These are phyloP conservation scores for Artibeus lituratus DNA, from an alignment of 2,797 vertebrate species.

Conservation along the genomic window DNA sequence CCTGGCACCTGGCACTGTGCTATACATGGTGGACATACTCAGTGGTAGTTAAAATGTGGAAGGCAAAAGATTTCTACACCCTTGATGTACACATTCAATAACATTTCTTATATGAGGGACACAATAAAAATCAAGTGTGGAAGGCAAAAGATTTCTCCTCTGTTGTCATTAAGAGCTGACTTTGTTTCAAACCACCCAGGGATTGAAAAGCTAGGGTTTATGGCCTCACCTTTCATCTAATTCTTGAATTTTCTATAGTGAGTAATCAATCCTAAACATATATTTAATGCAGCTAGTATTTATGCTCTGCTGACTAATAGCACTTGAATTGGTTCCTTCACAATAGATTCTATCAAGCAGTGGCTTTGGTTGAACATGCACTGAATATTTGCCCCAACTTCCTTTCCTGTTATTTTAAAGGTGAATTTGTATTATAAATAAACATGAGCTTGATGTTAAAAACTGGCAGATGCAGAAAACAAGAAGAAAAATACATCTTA, in stretches of 20 bases:
- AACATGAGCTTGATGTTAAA: background rate
- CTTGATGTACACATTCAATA: background rate
- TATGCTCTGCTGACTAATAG: background rate
- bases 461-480: background rate
- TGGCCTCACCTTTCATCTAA: background rate
- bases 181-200: background rate
- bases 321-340: background rate
- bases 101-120: background rate
- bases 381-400: background rate
- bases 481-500: background rate
- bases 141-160: background rate
- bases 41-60: background rate
- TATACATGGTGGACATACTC: background rate
- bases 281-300: background rate
- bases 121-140: background rate
- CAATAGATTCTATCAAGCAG: background rate
- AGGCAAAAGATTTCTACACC: background rate
- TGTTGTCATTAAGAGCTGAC: slow-evolving; percentile 27
- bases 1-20: background rate
- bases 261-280: background rate
- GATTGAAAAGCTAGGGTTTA: background rate
- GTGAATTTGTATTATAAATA: slow-evolving; percentile 3
- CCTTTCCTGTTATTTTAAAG: background rate
- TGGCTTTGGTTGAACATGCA: background rate
- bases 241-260: slow-evolving; percentile 10